These are phyloP conservation scores for Esox lucius DNA, from an alignment of 2,797 vertebrate genomes.

Conservation along the genomic window DNA sequence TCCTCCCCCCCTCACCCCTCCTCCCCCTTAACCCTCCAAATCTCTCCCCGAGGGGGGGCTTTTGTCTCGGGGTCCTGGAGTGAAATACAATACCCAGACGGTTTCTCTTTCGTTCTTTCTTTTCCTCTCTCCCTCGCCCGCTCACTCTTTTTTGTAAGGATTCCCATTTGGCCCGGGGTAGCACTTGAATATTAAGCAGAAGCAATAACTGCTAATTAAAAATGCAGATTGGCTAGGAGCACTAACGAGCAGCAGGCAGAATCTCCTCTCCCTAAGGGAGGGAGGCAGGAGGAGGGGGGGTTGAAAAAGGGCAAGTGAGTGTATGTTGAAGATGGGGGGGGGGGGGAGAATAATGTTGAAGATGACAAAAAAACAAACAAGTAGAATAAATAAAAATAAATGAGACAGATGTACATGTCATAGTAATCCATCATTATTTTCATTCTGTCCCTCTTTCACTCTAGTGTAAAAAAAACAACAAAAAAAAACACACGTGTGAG, in stretches of 20 bases:
- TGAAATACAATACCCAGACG: conserved; percentile 83
- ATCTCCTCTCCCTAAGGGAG: conserved; percentile 77
- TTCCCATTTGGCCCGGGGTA: conserved; percentile 83
- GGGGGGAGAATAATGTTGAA: conserved; percentile 26
- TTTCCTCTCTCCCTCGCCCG: conserved; percentile 26
- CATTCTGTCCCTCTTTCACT: neutral
- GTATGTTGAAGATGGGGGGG: neutral
- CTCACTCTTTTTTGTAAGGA: conserved; percentile 70
- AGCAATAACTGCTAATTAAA: conserved; percentile 88
- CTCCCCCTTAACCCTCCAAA: conserved; percentile 62
- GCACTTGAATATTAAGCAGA: conserved; percentile 88
- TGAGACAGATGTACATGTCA: conserved; percentile 72
- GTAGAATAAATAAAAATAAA: conserved; percentile 75
- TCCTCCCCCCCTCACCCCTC: conserved; percentile 66
- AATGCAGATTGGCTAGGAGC: conserved; percentile 85
- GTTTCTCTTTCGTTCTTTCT: conserved; percentile 65
- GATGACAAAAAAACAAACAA: conserved; percentile 70
- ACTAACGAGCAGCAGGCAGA: conserved; percentile 85
- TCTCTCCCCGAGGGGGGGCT: conserved; percentile 70
- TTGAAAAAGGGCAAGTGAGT: conserved; percentile 1
- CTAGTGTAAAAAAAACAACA: no score
- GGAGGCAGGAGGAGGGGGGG: conserved; percentile 60
- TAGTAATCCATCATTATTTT: conserved; percentile 59
- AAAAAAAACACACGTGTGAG: conserved; percentile 46
- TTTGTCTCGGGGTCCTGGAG: conserved; percentile 80